phyloP scores from a whole-genome alignment of 2,888 invertebrate genomes.

The Troilus luridus region DNA sequence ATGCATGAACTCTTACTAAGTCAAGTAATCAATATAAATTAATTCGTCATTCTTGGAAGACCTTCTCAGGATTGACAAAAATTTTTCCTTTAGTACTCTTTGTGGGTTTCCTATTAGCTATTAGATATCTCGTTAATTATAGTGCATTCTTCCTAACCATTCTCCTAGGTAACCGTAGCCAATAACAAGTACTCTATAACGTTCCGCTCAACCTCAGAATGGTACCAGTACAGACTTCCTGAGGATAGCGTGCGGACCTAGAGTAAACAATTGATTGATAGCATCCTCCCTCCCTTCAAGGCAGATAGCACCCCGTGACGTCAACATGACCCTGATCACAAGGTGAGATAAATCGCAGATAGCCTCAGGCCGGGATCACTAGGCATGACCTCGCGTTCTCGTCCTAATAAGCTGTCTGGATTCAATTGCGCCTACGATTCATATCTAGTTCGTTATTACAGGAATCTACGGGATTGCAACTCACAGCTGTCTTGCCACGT shows the following conservation, averaged over 20 bases:
- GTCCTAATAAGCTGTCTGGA: neutral
- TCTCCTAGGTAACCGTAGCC: no score
- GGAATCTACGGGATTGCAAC: neutral
- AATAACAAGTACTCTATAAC: no score
- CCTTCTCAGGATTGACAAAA: no score
- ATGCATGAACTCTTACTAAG: no score
- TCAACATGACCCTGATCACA: neutral
- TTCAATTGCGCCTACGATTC: neutral
- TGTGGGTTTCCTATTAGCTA: no score
- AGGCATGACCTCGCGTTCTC: neutral
- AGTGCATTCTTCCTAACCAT: no score
- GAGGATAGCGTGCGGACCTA: neutral
- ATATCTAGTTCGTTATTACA: neutral
- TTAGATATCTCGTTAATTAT: no score
- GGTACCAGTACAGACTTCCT: neutral
- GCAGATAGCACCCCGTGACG: conserved; percentile 2
- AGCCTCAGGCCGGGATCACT: neutral
- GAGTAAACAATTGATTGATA: neutral
- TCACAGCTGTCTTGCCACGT: neutral
- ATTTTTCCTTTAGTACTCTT: no score
- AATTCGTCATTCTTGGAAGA: no score
- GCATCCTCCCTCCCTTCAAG: neutral
- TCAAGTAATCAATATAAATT: no score
- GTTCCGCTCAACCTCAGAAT: neutral
- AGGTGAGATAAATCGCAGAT: neutral